Conservation (phyloP, 2,113 vertebrate species). For the Marmota monax region DNA sequence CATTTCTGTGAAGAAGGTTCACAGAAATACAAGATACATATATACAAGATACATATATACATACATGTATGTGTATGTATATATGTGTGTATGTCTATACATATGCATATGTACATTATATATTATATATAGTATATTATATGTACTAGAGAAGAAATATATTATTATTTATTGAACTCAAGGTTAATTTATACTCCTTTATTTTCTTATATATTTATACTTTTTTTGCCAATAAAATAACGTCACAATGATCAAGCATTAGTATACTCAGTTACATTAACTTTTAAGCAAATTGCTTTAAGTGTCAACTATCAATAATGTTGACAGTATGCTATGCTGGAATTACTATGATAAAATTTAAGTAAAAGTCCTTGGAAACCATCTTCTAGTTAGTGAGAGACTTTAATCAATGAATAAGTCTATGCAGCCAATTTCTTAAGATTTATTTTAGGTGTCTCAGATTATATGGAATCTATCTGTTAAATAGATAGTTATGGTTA, state of each 20-base stretch:
- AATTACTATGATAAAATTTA: not conserved
- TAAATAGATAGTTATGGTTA: not conserved
- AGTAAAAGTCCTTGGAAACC: not conserved
- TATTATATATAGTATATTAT: not conserved
- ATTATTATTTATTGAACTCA: not conserved
- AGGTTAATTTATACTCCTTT: no score
- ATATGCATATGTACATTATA: no score
- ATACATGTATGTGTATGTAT: no score
- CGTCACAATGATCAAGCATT: not conserved
- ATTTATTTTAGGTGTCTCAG: not conserved
- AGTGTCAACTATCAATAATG: not conserved
- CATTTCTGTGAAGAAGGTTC: not conserved
- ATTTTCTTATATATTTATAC: no score
- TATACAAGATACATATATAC: no score
- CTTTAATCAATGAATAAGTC: not conserved
- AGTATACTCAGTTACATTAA: not conserved
- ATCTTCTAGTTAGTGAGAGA: no score
- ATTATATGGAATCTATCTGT: not conserved
- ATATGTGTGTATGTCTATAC: no score
- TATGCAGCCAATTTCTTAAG: not conserved
- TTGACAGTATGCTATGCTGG: not conserved
- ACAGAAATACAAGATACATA: no score
- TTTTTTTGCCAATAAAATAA: no score
- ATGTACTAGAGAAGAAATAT: not conserved
- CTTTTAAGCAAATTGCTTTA: not conserved